Percentiles rank a stretch among this genome's conserved stretches.
phyloP scores from a whole-genome alignment of 2,888 invertebrate genomes.

The Willowsia nigromaculata region DNA sequence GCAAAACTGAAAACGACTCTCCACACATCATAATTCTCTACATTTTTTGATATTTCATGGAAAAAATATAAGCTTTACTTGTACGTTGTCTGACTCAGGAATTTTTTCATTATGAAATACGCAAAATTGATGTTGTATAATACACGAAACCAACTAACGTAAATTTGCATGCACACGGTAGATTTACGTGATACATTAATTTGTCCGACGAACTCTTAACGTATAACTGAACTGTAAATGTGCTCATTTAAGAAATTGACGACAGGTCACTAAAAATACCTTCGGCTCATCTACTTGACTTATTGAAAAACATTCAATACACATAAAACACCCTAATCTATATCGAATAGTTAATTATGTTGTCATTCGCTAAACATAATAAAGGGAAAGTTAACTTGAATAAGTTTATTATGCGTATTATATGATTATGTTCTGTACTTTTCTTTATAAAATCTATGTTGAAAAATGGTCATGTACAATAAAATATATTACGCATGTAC shows the following conservation, averaged over 20 bases:
- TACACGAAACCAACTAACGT: neutral
- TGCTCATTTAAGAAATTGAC: constrained; percentile 49
- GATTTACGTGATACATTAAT: constrained; percentile 30
- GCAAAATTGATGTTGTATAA: neutral
- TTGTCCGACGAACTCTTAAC: constrained; percentile 5
- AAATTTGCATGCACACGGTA: constrained; percentile 33
- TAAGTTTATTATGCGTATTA: too few species aligned
- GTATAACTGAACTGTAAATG: constrained; percentile 37
- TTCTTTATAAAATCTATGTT: too few species aligned
- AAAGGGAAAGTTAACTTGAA: too few species aligned
- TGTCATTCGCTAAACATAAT: too few species aligned
- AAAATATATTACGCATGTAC: too few species aligned
- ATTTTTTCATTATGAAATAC: constrained; percentile 34
- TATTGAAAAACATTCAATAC: too few species aligned
- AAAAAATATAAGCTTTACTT: constrained; percentile 1
- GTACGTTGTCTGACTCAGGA: constrained; percentile 60
- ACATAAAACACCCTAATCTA: too few species aligned
- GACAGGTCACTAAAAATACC: constrained; percentile 7
- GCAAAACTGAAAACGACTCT: neutral
- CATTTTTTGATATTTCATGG: neutral
- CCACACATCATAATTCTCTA: neutral
- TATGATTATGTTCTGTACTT: too few species aligned
- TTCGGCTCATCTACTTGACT: constrained; percentile 44
- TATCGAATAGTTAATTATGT: too few species aligned
- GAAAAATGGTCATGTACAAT: too few species aligned